Evolutionary conservation across 2,113 vertebrate genomes (phyloP).

Genomic region (Psittacus erithacus): DNA sequence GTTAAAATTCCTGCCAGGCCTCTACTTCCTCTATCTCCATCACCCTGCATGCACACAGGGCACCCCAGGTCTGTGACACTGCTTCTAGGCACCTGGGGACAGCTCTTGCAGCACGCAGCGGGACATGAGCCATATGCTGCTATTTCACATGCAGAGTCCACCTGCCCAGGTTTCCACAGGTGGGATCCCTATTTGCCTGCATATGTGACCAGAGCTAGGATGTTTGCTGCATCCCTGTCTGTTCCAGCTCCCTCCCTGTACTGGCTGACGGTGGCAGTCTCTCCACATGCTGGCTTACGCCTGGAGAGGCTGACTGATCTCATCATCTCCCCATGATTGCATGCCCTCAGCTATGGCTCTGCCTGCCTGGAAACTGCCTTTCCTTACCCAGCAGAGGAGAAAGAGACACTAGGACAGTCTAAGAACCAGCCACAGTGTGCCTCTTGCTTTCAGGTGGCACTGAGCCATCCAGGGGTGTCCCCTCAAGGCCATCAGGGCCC

Average conservation of each 20-base stretch:
- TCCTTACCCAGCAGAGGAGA: not conserved
- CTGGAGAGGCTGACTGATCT: not conserved
- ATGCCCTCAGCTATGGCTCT: not conserved
- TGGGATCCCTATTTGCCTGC: not conserved
- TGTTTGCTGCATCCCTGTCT: fast-evolving
- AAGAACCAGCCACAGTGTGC: fast-evolving
- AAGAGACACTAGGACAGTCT: not conserved
- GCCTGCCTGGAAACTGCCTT: not conserved
- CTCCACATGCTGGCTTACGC: not conserved
- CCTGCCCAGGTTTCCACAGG: not conserved
- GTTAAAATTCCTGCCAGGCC: not conserved
- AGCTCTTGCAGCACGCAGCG: not conserved
- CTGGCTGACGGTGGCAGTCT: not conserved
- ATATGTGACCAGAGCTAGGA: not conserved
- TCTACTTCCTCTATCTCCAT: not conserved
- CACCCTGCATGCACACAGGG: not conserved
- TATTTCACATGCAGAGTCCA: not conserved
- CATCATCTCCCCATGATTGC: fast-evolving
- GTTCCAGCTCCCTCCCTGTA: not conserved
- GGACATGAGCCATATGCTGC: fast-evolving
- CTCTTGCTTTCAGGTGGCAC: not conserved
- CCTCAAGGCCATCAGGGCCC: not conserved
- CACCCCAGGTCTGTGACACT: not conserved
- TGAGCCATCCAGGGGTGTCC: not conserved
- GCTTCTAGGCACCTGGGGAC: fast-evolving